Evolutionary conservation across 1,140 invertebrate species (phyloP).

Genomic region (Penaeus japonicus): DNA sequence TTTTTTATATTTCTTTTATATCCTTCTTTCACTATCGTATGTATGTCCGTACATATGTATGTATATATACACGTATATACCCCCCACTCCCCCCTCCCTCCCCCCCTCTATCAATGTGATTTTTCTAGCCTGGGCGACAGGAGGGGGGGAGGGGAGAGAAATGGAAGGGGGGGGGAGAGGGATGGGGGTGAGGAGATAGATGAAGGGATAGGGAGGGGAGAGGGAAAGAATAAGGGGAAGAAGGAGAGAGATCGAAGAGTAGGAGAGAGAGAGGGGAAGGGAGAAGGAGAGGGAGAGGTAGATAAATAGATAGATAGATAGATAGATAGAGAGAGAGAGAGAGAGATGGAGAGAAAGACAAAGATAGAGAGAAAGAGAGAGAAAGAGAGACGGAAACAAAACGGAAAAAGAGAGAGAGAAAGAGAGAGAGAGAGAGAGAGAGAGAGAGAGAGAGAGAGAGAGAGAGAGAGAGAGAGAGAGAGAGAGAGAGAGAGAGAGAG

Average conservation of each 20-base stretch:
- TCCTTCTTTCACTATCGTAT: background rate
- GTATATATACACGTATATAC: conserved; percentile 12
- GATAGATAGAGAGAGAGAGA: background rate
- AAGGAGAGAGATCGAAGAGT: background rate
- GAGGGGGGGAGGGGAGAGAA: background rate
- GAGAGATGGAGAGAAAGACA: background rate
- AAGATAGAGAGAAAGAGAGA: background rate
- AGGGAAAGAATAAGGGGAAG: background rate
- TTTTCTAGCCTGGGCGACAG: background rate
- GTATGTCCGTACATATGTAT: background rate
- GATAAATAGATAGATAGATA: background rate
- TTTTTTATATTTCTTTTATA: background rate
- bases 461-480: no score
- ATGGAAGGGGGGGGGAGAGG: background rate
- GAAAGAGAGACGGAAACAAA: background rate
- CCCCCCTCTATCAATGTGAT: no score
- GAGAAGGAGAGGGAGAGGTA: background rate
- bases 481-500: background rate
- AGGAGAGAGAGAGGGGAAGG: background rate
- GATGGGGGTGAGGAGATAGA: no score
- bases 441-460: background rate
- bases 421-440: background rate
- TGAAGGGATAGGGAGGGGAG: background rate
- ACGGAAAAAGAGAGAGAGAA: background rate
- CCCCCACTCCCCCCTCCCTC: no score